phyloP scores from a whole-genome alignment of 2,113 vertebrate species.

The Laticauda laticaudata region DNA sequence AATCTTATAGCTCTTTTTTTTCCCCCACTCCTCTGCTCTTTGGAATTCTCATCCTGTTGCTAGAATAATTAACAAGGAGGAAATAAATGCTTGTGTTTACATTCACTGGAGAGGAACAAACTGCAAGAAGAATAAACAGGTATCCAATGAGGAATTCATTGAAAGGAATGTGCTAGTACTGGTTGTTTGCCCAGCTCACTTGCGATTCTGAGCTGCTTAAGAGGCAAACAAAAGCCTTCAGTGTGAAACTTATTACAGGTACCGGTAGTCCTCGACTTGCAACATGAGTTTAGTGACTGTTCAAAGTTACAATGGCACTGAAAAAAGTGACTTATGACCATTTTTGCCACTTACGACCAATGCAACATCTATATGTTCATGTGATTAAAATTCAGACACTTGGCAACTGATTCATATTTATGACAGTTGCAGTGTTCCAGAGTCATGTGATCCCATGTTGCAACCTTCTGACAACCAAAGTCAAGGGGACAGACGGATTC shows the following conservation, averaged over 20 bases:
- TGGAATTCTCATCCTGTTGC: neutral
- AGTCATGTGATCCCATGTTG: neutral
- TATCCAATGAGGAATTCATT: neutral
- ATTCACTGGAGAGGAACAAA: neutral
- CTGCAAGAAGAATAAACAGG: neutral
- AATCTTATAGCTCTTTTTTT: neutral
- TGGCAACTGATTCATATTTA: neutral
- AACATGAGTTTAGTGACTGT: neutral
- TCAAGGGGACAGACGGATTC: neutral
- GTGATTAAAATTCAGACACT: neutral
- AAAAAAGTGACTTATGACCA: neutral
- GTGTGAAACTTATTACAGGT: neutral
- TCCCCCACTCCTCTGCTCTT: neutral
- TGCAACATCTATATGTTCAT: neutral
- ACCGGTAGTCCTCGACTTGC: neutral
- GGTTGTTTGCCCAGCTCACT: neutral
- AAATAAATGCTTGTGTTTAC: neutral
- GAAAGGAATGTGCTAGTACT: neutral
- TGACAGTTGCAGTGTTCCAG: neutral
- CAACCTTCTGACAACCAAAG: neutral
- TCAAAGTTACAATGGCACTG: neutral
- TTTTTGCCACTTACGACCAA: neutral
- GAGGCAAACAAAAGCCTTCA: neutral
- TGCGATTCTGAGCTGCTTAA: neutral
- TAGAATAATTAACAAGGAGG: neutral